Base-by-base conservation (phyloP, 2,113 vertebrate genomes). In the Calonectris borealis region DNA sequence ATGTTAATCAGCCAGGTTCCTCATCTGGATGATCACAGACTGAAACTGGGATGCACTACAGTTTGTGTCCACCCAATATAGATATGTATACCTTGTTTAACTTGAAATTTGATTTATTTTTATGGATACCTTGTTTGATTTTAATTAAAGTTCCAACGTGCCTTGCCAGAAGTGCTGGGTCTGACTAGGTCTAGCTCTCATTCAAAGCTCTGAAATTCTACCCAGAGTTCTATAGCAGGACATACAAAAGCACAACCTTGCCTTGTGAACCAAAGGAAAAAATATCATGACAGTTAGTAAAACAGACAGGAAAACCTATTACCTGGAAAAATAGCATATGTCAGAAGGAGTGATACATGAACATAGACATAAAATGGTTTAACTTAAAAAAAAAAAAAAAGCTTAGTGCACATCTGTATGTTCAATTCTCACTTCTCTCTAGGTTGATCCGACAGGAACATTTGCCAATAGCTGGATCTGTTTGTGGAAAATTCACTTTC, bases 41-140 rank as follows among this genome's bases (percentile, higher is more conserved):
- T 20, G 26, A 24, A 25, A 10, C 34, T 44, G 42, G 42, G 58
- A 54, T 42, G 58, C 21, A 11, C 20, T 52, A 16, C 16, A 51
- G 44, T 25, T 13, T 81, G 31, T 55, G 38, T 25, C 38, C 42
- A 24, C 6, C 4, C 19, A 48, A 1, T 0, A 7, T 7, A 31
- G 17, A 22, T 20, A 32, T 0, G 1, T 36, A 31, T 34, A 34
- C 2, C 13, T 29, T 20, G 16, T 32, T 58, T 31, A 10, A 24
- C 36, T 27, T 52, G 14, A 89, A 66, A 31, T 44, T 61, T 49
- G 38, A 29, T 79, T 82, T 51, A 55, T 42, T 52, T 72, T 86
- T 16, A 44, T 17, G 24, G 17, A 22, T 22, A 34, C 2, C 13
- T 29, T 20, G 16, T 32, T 58, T 27, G 10, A 24, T 40, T 27